Evolutionary conservation across 1,140 invertebrate genomes (phyloP), one percentile per base, ranked within the genome.

Genomic region (Cherax quadricarinatus): DNA sequence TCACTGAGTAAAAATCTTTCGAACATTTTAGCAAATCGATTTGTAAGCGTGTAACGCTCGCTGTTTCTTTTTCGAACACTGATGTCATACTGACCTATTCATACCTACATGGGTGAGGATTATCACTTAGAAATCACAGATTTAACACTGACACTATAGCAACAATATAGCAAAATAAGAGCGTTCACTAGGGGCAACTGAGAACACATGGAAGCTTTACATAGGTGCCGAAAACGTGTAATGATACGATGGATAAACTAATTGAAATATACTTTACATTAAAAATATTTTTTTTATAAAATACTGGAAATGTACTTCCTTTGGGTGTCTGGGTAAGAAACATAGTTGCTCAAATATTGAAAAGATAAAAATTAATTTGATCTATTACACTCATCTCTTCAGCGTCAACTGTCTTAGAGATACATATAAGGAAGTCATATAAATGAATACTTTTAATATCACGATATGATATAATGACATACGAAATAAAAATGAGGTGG

Each of bases 81-180:
- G 14, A 57, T 57, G 9, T n/a, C n/a, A 75, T 21, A 7, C 24
- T 30, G 24, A 24, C 70, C 70, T 75, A 75, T 12, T 30, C 21
- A 75, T 21, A 75, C 70, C 70, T 24, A 75, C n/a, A 5, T 24
- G 62, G 18, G 21, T 21, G 62, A 75, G 70, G 24, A 30, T 75
- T 30, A 75, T 75, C 70, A 24, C 24, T 75, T 75, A 75, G 21
- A n/a, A 30, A 75, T 75, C 70, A 75, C 70, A 75, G 70, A 30
- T 30, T 5, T 75, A 16, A 75, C 70, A 30, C 5, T 75, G 12
- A 75, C 70, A 75, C 70, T 30, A 75, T 7, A 21, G 70, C 62
- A 21, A 21, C 18, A 70, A 70, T 21, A 70, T 18, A 70, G 66
- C 70, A 30, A 21, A 30, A 10, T 66, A 21, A 66, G 18, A 66